Percentiles rank a stretch among this genome's conserved stretches.
Conservation (phyloP, 2,113 vertebrate species). For the Pleuronectes platessa region DNA sequence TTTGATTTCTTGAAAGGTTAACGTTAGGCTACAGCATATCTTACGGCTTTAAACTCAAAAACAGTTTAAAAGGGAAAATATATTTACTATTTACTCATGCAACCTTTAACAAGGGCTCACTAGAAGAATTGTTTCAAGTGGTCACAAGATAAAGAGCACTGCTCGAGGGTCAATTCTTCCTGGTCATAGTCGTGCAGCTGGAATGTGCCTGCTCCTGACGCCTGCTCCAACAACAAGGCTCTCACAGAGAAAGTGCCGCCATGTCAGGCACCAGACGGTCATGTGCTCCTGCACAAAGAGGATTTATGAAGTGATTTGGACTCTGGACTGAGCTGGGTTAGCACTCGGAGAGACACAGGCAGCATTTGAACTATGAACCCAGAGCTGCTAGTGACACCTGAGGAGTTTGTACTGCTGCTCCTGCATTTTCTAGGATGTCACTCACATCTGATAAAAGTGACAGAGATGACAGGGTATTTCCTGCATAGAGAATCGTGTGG, state of each 20-base stretch:
- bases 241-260: slow-evolving; percentile 35
- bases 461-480: too few relatives aligned
- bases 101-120: background rate
- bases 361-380: background rate
- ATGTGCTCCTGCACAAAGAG: slow-evolving; percentile 65
- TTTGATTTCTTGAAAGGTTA: too few relatives aligned
- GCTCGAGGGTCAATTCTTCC: background rate
- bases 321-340: slow-evolving; percentile 5
- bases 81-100: too few relatives aligned
- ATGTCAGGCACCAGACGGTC: slow-evolving; percentile 16
- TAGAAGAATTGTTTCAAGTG: background rate
- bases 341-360: background rate
- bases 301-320: slow-evolving; percentile 54
- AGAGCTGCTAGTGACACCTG: background rate
- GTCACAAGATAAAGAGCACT: slow-evolving; percentile 8
- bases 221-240: slow-evolving; percentile 37
- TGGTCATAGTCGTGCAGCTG: slow-evolving; percentile 37
- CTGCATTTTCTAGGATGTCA: background rate
- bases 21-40: too few relatives aligned
- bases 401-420: background rate
- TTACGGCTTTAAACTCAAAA: too few relatives aligned
- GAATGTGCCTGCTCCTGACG: slow-evolving; percentile 48
- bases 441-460: background rate
- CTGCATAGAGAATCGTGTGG: too few relatives aligned
- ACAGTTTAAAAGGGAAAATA: too few relatives aligned